These are phyloP conservation scores for Drosophila simulans DNA, from an alignment of 1,140 invertebrate species.

Conservation along the genomic window DNA sequence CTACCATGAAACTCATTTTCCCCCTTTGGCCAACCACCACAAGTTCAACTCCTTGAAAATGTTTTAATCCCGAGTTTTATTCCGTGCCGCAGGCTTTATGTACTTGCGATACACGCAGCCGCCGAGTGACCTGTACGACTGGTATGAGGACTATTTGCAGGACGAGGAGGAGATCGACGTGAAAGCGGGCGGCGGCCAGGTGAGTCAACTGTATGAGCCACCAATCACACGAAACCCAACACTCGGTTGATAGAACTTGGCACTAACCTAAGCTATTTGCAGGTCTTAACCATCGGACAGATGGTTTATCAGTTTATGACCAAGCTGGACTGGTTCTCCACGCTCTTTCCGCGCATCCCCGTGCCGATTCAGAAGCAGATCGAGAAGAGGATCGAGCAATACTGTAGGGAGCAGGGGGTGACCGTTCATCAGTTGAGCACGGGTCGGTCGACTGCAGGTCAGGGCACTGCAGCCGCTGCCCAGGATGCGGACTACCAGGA, in stretches of 20 bases:
- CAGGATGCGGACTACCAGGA: constrained; percentile 53
- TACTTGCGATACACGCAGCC: constrained; percentile 97
- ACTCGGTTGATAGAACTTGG: background rate
- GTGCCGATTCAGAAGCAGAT: constrained; percentile 98
- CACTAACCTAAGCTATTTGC: background rate
- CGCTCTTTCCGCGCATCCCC: constrained; percentile 99
- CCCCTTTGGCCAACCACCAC: constrained; percentile 2
- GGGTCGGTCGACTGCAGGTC: constrained; percentile 40
- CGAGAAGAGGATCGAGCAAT: constrained; percentile 89
- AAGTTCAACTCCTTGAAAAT: background rate
- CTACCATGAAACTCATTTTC: background rate
- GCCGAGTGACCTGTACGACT: constrained; percentile 96
- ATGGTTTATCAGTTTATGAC: constrained; percentile 97
- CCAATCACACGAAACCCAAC: constrained; percentile 49
- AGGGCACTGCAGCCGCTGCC: constrained; percentile 10
- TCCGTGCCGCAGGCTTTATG: constrained; percentile 86
- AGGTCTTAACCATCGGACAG: constrained; percentile 95
- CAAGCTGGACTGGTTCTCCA: constrained; percentile 99
- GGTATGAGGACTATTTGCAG: constrained; percentile 98
- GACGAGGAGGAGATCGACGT: constrained; percentile 99
- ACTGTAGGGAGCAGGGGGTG: constrained; percentile 72
- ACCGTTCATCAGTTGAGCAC: constrained; percentile 67
- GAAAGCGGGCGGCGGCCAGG: constrained; percentile 97
- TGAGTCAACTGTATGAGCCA: constrained; percentile 84
- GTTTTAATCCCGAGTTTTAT: background rate